Evolutionary conservation across 2,888 invertebrate genomes (phyloP).

Genomic region (Dichetophora obliterata): DNA sequence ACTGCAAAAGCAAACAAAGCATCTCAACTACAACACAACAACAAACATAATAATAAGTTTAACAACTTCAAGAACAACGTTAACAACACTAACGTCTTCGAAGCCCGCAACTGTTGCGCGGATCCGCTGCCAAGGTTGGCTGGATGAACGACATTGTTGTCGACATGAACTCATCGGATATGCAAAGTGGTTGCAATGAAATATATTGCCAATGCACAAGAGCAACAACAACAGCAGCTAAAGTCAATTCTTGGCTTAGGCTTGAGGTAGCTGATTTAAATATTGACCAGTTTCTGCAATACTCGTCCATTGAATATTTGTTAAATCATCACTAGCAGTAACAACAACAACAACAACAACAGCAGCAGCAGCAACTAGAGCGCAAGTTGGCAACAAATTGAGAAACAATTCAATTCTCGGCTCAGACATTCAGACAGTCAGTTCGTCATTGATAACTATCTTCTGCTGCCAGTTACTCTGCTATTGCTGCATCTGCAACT

Average conservation of each 20-base stretch:
- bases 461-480: not conserved
- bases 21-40: constrained; percentile 14
- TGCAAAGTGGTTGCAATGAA: constrained; percentile 40
- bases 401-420: constrained; percentile 38
- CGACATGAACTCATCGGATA: constrained; percentile 39
- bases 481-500: constrained; percentile 14
- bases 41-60: constrained; percentile 28
- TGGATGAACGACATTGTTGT: constrained; percentile 24
- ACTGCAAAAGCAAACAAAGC: constrained; percentile 24
- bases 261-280: constrained; percentile 30
- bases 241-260: not conserved
- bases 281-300: constrained; percentile 27
- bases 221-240: constrained; percentile 9
- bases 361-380: constrained; percentile 27
- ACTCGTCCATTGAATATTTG: constrained; percentile 20
- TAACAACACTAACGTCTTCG: constrained; percentile 23
- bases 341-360: not conserved
- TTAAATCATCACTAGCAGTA: constrained; percentile 37
- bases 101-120: constrained; percentile 1
- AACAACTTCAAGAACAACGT: constrained; percentile 19
- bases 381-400: constrained; percentile 30
- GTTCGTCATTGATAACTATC: constrained; percentile 17
- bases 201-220: constrained; percentile 24
- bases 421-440: not conserved
- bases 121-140: constrained; percentile 26